phyloP scores from a whole-genome alignment of 2,797 vertebrate species.

The Sebastes miniatus region DNA sequence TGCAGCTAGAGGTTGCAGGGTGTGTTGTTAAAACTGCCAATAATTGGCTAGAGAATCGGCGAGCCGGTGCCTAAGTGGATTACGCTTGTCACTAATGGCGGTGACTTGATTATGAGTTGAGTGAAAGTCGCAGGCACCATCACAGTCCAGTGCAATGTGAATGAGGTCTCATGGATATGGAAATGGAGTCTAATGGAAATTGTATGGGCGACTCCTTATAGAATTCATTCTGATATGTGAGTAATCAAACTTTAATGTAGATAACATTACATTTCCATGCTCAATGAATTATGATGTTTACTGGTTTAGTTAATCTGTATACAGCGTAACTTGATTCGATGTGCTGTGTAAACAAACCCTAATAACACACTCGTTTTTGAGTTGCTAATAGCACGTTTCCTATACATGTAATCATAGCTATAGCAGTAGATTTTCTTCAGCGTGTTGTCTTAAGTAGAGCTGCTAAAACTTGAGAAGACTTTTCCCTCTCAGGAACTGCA shows the following conservation, averaged over 20 bases:
- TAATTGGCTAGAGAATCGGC: conserved; percentile 71
- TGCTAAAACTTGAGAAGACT: conserved; percentile 31
- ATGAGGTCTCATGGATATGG: conserved; percentile 14
- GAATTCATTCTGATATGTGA: neutral
- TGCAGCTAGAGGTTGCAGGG: conserved; percentile 45
- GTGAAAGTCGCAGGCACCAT: conserved; percentile 45
- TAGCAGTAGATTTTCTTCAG: neutral
- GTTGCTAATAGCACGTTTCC: neutral
- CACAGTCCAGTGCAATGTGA: conserved; percentile 21
- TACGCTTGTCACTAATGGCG: conserved; percentile 60
- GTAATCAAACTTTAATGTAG: neutral
- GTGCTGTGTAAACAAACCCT: neutral
- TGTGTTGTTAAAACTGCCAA: conserved; percentile 62
- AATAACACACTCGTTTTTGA: neutral
- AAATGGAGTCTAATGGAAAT: conserved; percentile 38
- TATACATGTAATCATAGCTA: neutral
- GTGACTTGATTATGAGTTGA: conserved; percentile 62
- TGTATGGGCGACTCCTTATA: neutral
- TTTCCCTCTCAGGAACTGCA: conserved; percentile 48
- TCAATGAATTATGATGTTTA: neutral
- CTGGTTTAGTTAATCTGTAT: neutral
- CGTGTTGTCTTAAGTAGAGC: conserved; percentile 3
- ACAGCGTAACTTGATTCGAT: neutral
- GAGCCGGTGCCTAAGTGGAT: conserved; percentile 72
- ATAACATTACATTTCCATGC: neutral